Base-by-base conservation (phyloP, 1,140 invertebrate genomes). In the Copidosoma floridanum region DNA sequence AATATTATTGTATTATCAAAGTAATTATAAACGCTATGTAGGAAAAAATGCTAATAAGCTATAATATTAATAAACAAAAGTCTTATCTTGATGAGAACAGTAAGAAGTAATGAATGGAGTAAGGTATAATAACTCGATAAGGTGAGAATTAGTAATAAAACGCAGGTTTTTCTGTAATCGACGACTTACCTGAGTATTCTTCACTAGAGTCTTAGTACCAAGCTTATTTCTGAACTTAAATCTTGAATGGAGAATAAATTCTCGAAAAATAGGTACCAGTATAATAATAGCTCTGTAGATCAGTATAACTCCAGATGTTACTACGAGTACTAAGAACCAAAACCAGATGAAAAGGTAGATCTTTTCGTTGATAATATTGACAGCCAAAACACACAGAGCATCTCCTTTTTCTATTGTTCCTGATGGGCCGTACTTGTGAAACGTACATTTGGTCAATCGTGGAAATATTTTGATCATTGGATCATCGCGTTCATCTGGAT, bases 331-430 rank as follows among this genome's bases (percentile, higher is more conserved):
- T 29, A 95, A 90, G 65, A 96, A 92, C 91, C 91, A 93, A 77
- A 86, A 91, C 93, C 93, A 95, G 6, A 95, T 79, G 82, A 94
- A 93, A 66, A 94, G 92, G 80, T 92, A 95, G 65, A 95, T 94
- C 77, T 95, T 95, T 74, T 95, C 94, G 75, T 96, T 95, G 50
- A 96, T 84, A 64, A 95, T 94, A 76, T 96, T 96, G 59, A 95
- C 79, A 1, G 93, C 93, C 0, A 95, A 82, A 8, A 95, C 84
- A 68, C 93, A 95, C 7, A 95, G 83, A 1, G 91, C 88, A 74
- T 94, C 93, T 69, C 90, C 85, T 60, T 84, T 90, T 72, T 93
- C 90, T 40, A 93, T 86, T 1, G 87, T 84, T 52, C 91, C 92
- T n/a, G 91, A 91, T 32, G 91, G 83, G 83, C 93, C 93, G 72